A percentile compares a stretch with the other conserved stretches of the same genome.
Conservation (phyloP, 1,140 invertebrate genomes). For the Papilio polytes region DNA sequence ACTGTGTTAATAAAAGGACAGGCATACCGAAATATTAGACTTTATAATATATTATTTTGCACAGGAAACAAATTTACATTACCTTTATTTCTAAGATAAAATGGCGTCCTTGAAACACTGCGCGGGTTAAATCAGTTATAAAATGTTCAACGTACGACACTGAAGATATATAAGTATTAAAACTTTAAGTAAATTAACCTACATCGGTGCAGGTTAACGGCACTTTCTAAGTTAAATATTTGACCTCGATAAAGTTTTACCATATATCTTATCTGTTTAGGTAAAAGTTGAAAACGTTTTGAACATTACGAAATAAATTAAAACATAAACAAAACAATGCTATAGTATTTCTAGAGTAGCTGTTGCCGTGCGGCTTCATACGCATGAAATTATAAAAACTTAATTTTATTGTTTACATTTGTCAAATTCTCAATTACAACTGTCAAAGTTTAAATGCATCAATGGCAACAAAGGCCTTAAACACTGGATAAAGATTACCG, state of each 20-base stretch:
- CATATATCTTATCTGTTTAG: not conserved
- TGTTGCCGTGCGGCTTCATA: no score
- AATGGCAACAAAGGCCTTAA: no score
- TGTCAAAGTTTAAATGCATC: no score
- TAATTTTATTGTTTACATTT: no score
- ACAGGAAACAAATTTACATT: not conserved
- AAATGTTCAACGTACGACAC: constrained; percentile 10
- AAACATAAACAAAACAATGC: not conserved
- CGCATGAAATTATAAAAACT: no score
- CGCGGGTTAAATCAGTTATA: constrained; percentile 3
- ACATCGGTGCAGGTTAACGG: constrained; percentile 2
- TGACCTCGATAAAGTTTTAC: constrained; percentile 12
- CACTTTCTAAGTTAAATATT: constrained; percentile 23
- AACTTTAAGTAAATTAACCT: constrained; percentile 16
- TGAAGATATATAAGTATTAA: not conserved
- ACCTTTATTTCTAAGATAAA: not conserved
- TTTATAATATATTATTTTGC: no score
- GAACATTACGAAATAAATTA: not conserved
- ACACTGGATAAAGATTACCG: no score
- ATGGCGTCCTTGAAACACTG: not conserved
- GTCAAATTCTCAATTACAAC: no score
- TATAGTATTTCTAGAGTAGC: not conserved
- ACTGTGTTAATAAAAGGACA: not conserved
- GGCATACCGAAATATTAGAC: no score
- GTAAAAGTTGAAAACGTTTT: not conserved